phyloP scores from a whole-genome alignment of 2,888 invertebrate genomes.

The Therioaphis trifolii region DNA sequence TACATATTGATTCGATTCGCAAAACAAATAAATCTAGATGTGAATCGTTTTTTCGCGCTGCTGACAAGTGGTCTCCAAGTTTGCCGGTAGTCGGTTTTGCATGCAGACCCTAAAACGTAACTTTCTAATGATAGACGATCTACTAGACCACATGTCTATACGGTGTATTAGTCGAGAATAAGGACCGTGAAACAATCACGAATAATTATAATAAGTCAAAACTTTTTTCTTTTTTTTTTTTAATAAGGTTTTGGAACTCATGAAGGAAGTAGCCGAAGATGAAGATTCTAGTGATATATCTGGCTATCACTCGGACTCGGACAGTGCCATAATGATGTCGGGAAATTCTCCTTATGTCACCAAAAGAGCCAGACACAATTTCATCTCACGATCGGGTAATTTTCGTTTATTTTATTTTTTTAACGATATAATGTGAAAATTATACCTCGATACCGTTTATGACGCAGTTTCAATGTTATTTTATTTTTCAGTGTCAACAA shows the following conservation, averaged over 20 bases:
- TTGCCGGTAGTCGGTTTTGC: neutral
- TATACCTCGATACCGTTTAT: neutral
- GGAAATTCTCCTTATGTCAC: constrained; percentile 71
- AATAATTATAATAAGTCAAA: neutral
- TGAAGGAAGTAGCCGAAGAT: constrained; percentile 72
- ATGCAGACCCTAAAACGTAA: constrained; percentile 5
- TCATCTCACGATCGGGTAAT: constrained; percentile 70
- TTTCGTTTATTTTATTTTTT: neutral
- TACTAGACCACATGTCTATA: neutral
- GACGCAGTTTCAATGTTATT: neutral
- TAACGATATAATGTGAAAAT: neutral
- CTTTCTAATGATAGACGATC: constrained; percentile 28
- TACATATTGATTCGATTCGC: constrained; percentile 30
- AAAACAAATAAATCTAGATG: constrained; percentile 43
- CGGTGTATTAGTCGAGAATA: neutral
- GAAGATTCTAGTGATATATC: constrained; percentile 76
- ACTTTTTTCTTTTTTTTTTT: constrained; percentile 48
- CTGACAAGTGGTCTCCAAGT: neutral
- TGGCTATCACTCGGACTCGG: constrained; percentile 87
- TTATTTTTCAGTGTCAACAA: too few relatives aligned
- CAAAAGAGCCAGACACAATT: constrained; percentile 70
- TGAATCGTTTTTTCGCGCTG: constrained; percentile 1
- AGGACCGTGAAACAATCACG: neutral
- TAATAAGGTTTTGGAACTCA: constrained; percentile 78
- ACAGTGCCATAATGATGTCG: constrained; percentile 72